These are phyloP conservation scores for Megalops cyprinoides DNA, from an alignment of 2,797 vertebrate species.

Conservation along the genomic window DNA sequence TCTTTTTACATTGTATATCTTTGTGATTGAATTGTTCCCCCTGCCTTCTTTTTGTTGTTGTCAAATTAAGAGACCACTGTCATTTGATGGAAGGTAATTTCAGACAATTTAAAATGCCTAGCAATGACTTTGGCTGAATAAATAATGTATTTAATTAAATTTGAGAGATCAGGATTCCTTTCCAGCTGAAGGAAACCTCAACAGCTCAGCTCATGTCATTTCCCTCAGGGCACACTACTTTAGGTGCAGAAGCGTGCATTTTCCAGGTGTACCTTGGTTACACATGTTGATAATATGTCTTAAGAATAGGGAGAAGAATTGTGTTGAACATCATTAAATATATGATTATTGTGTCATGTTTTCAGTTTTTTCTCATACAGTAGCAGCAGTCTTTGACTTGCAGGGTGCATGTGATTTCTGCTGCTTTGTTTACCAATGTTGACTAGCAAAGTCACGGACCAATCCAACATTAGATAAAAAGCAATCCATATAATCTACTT, in stretches of 20 bases:
- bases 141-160: constrained; percentile 21
- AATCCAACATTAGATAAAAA: no score
- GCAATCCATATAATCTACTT: no score
- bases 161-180: background rate
- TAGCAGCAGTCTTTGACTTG: no score
- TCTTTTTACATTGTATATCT: background rate
- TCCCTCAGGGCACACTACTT: background rate
- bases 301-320: no score
- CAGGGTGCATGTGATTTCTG: no score
- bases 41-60: background rate
- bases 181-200: background rate
- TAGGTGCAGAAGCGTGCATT: background rate
- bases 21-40: constrained; percentile 1
- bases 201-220: background rate
- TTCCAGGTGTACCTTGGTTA: background rate
- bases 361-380: no score
- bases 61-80: background rate
- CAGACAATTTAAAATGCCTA: background rate
- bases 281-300: no score
- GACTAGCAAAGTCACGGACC: no score
- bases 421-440: no score
- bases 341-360: no score
- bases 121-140: background rate
- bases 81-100: background rate
- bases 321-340: no score